Evolutionary conservation across 2,113 vertebrate genomes (phyloP), one percentile per base, ranked within the genome.

Genomic region (Anthoscopus minutus): DNA sequence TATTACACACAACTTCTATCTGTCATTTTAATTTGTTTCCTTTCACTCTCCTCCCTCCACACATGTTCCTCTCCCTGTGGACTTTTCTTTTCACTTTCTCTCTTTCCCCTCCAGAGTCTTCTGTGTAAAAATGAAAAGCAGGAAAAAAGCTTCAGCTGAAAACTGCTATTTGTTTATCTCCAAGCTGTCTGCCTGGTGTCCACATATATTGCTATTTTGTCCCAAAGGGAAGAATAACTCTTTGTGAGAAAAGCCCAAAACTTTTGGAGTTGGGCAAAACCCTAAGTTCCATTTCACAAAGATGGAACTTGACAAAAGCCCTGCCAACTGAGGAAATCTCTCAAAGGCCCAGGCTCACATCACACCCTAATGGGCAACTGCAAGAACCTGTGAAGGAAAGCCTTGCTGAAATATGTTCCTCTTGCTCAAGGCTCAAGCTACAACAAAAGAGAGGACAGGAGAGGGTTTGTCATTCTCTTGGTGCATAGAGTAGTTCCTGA

Each of bases 21-120:
- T 54, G 91, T 94, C 91, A 91, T 93, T 93, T 94, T 88, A 92
- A 96, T 96, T 96, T 96, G 88, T 88, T 88, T 94, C 85, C 64
- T 77, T 93, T 91, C 71, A 20, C 53, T 74, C 35, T 72, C 30
- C 44, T 89, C 38, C 48, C 62, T 30, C 22, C 24, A 8, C 31
- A 64, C 42, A 45, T 57, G 62, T 78, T 94, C 47, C 10, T 53
- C 38, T 83, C 35, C 86, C 89, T 62, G n/a, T 86, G 54, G 83
- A 73, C 18, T 54, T 64, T 85, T 89, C 66, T 74, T 40, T 66
- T 85, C 53, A 54, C 50, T 88, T 92, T 81, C 23, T 76, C 31
- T 81, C 54, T 79, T 86, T 70, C 31, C 10, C 5, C 27, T 77
- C 38, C 42, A 89, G 70, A 71, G 45, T 44, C 80, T 54, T 76